Conservation (phyloP, 2,113 vertebrate species). For the Centrocercus urophasianus region DNA sequence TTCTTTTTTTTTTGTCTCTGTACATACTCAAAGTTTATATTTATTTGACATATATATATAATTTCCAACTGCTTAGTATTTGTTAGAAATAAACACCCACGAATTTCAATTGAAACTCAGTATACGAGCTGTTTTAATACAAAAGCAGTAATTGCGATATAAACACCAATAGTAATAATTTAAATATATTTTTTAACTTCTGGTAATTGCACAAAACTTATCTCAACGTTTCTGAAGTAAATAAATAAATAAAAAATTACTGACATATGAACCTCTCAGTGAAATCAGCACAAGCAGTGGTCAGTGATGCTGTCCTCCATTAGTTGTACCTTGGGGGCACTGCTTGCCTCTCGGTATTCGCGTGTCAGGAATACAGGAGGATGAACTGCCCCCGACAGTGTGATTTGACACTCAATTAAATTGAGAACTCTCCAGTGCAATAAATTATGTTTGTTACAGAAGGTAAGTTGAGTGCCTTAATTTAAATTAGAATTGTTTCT, state of each 20-base stretch:
- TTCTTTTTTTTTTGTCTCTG: neutral
- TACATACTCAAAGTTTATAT: neutral
- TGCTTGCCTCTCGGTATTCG: neutral
- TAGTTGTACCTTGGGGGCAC: accelerated
- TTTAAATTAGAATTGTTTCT: neutral
- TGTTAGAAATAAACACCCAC: neutral
- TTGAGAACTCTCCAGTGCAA: neutral
- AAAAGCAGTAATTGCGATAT: neutral
- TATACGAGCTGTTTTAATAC: neutral
- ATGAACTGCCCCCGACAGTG: neutral
- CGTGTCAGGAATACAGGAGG: neutral
- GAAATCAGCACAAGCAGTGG: neutral
- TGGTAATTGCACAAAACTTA: neutral
- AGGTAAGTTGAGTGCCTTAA: neutral
- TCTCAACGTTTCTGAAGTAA: neutral
- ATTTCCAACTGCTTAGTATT: neutral
- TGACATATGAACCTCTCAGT: neutral
- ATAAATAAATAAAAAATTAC: neutral
- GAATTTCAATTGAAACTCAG: neutral
- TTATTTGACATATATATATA: neutral
- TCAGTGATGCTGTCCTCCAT: neutral
- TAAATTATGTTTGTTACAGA: neutral
- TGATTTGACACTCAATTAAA: neutral
- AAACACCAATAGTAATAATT: neutral
- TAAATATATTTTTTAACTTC: neutral